Evolutionary conservation across 2,797 vertebrate genomes (phyloP).

Genomic region (Amblyraja radiata): DNA sequence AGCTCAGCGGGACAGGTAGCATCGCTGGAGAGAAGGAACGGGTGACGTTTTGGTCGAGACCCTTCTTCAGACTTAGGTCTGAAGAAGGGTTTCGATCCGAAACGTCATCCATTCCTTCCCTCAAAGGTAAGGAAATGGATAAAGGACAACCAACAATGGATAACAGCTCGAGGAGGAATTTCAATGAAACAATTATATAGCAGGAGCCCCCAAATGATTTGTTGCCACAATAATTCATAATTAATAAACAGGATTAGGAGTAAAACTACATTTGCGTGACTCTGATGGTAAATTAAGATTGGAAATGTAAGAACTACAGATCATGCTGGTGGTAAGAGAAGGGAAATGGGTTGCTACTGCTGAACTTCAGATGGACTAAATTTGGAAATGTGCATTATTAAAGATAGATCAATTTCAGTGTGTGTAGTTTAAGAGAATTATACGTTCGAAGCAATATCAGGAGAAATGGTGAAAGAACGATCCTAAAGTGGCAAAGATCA

Average conservation of each 20-base stretch:
- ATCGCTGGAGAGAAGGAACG: too few species aligned
- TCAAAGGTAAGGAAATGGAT: not conserved
- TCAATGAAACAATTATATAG: not conserved
- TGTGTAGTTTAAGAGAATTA: not conserved
- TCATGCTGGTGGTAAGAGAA: too few species aligned
- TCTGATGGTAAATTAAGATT: not conserved
- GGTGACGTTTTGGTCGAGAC: too few species aligned
- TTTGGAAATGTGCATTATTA: not conserved
- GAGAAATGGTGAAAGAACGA: not conserved
- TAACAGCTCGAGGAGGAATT: not conserved
- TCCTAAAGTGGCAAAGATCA: not conserved
- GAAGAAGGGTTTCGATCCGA: too few species aligned
- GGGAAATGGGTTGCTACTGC: too few species aligned
- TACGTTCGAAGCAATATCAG: not conserved
- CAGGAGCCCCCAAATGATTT: not conserved
- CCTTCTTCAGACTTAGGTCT: too few species aligned
- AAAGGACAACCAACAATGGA: not conserved
- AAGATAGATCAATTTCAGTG: not conserved
- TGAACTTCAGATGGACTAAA: not conserved
- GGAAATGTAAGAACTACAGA: too few species aligned
- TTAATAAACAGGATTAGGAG: not conserved
- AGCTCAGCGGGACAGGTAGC: too few species aligned
- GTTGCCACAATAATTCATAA: not conserved
- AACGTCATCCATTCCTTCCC: too few species aligned
- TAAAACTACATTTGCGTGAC: not conserved